A percentile compares a stretch with the other conserved stretches of the same genome.
These are phyloP conservation scores for Heliconius erato DNA, from an alignment of 2,888 invertebrate genomes.

Conservation along the genomic window DNA sequence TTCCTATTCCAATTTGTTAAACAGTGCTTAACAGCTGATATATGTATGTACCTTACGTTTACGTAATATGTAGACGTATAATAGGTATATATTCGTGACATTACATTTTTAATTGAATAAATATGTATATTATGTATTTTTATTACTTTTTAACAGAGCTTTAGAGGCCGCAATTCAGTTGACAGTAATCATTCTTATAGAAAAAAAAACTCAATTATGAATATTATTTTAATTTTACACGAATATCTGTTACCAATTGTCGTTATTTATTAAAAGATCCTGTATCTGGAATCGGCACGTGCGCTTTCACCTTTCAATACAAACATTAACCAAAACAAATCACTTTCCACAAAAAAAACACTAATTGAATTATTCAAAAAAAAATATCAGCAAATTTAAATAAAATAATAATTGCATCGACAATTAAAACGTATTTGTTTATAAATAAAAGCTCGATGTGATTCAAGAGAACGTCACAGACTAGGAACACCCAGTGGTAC, in stretches of 20 bases:
- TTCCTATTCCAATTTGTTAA: neutral
- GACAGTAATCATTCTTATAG: constrained; percentile 40
- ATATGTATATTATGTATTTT: neutral
- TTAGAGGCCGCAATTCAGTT: constrained; percentile 15
- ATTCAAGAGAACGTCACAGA: constrained; percentile 48
- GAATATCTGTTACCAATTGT: neutral
- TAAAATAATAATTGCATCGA: constrained; percentile 7
- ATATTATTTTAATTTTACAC: neutral
- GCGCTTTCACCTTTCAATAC: constrained; percentile 62
- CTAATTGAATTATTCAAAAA: neutral
- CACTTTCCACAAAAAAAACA: constrained; percentile 38
- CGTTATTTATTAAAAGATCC: constrained; percentile 54
- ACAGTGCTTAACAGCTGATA: neutral
- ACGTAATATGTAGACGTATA: neutral
- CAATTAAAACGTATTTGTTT: constrained; percentile 62
- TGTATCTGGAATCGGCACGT: constrained; percentile 61
- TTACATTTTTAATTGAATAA: neutral
- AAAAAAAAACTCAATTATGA: neutral
- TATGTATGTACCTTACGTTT: neutral
- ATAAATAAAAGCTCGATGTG: constrained; percentile 68
- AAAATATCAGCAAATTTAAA: neutral
- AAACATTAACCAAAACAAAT: constrained; percentile 51
- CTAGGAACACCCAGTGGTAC: constrained; percentile 51
- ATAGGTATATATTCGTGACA: neutral
- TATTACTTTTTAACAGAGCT: neutral